phyloP scores from a whole-genome alignment of 2,888 invertebrate genomes.

The Hololepta plana region DNA sequence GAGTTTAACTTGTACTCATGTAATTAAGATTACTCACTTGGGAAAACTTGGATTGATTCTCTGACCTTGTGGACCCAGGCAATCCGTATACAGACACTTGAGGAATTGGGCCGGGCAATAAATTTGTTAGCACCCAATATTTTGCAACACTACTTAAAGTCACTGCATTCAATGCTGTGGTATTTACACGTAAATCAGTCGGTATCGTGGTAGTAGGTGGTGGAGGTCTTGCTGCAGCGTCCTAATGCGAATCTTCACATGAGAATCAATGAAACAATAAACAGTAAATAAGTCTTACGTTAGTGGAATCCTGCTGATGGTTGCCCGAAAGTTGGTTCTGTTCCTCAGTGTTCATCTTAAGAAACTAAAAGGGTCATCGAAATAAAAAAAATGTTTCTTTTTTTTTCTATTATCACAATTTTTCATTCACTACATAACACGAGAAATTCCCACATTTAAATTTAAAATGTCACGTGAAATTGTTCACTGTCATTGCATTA shows the following conservation, averaged over 20 bases:
- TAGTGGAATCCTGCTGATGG: background rate
- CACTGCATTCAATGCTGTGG: constrained; percentile 45
- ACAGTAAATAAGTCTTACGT: constrained; percentile 1
- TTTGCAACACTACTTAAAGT: constrained; percentile 60
- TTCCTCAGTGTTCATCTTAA: constrained; percentile 38
- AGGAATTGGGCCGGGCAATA: constrained; percentile 58
- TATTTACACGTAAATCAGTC: constrained; percentile 42
- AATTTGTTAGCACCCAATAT: constrained; percentile 70
- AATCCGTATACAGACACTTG: constrained; percentile 56
- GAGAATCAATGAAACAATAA: constrained; percentile 9
- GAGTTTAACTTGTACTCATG: background rate
- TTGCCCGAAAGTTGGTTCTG: constrained; percentile 2
- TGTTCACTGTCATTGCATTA: constrained; percentile 43
- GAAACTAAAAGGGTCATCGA: constrained; percentile 29
- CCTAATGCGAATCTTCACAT: too few relatives aligned
- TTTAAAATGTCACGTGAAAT: constrained; percentile 26
- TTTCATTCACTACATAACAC: constrained; percentile 10
- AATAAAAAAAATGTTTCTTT: constrained; percentile 12
- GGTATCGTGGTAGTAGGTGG: constrained; percentile 36
- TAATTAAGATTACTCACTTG: constrained; percentile 27
- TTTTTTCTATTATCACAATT: constrained; percentile 15
- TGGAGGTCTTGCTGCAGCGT: constrained; percentile 24
- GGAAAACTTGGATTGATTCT: constrained; percentile 39
- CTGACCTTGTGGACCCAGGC: constrained; percentile 37
- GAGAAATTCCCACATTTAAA: constrained; percentile 13